These are phyloP conservation scores for Eclectus roratus DNA, from an alignment of 2,113 vertebrate genomes.

Conservation along the genomic window DNA sequence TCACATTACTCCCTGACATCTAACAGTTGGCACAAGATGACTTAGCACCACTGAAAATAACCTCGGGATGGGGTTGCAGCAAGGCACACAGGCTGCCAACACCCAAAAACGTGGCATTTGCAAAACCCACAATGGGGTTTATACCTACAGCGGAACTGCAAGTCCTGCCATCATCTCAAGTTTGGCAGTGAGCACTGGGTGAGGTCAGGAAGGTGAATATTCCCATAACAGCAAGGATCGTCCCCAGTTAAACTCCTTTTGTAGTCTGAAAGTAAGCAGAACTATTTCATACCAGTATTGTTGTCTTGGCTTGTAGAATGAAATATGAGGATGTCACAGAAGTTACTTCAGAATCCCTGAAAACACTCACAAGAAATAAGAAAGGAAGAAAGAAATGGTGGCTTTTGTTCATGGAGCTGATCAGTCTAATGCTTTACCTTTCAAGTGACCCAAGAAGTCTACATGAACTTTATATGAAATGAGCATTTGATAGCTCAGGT, in stretches of 20 bases:
- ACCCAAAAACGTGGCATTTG: not conserved
- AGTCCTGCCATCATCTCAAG: not conserved
- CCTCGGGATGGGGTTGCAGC: not conserved
- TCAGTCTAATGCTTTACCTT: not conserved
- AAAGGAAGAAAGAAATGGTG: not conserved
- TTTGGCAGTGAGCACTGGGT: not conserved
- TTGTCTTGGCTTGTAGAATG: not conserved
- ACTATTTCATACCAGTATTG: not conserved
- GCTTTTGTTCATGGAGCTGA: not conserved
- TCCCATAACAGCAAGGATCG: rapidly evolving
- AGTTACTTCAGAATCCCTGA: not conserved
- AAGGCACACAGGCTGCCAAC: not conserved
- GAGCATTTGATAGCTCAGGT: not conserved
- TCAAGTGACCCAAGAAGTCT: not conserved
- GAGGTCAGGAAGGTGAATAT: not conserved
- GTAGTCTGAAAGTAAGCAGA: not conserved
- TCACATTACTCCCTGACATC: not conserved
- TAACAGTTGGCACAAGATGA: not conserved
- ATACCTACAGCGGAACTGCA: not conserved
- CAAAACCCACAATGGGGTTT: not conserved
- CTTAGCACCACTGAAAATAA: constrained; percentile 26
- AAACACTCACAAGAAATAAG: not conserved
- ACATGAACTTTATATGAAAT: rapidly evolving
- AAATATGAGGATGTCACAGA: not conserved
- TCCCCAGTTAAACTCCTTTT: not conserved